phyloP scores from a whole-genome alignment of 2,797 vertebrate species.

The Euthynnus affinis region DNA sequence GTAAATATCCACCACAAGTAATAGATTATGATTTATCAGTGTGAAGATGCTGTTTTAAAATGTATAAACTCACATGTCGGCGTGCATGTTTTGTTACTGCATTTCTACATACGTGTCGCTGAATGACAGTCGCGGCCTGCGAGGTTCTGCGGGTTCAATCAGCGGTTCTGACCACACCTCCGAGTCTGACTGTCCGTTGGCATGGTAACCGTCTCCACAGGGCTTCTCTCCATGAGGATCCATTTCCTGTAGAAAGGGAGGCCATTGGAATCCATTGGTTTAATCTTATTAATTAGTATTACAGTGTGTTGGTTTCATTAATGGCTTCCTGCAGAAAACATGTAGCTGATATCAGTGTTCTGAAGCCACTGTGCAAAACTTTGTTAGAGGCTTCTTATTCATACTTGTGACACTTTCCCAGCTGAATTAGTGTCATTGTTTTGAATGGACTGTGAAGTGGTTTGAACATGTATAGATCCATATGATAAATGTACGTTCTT shows the following conservation, averaged over 20 bases:
- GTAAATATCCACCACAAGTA: background rate
- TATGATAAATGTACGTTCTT: background rate
- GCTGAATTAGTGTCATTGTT: background rate
- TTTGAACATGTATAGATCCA: background rate
- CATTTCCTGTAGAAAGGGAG: constrained; percentile 85
- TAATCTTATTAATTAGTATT: constrained; percentile 10
- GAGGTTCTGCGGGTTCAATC: constrained; percentile 87
- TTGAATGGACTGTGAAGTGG: background rate
- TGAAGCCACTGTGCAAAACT: background rate
- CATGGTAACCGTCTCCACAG: constrained; percentile 86
- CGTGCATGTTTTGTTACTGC: too few species aligned
- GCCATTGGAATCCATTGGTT: constrained; percentile 5
- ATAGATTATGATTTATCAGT: background rate
- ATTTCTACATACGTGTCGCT: constrained; percentile 91
- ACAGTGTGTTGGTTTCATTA: constrained; percentile 9
- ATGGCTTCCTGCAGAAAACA: background rate
- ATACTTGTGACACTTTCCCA: background rate
- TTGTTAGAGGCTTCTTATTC: constrained; percentile 1
- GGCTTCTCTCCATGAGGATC: constrained; percentile 85
- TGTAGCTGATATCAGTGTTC: background rate
- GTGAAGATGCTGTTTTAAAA: too few species aligned
- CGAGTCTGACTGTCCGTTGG: constrained; percentile 90
- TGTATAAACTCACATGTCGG: too few species aligned
- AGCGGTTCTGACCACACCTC: constrained; percentile 90
- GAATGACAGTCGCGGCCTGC: constrained; percentile 92